Evolutionary conservation across 2,797 vertebrate species (phyloP).

Genomic region (Apodemus agrarius): DNA sequence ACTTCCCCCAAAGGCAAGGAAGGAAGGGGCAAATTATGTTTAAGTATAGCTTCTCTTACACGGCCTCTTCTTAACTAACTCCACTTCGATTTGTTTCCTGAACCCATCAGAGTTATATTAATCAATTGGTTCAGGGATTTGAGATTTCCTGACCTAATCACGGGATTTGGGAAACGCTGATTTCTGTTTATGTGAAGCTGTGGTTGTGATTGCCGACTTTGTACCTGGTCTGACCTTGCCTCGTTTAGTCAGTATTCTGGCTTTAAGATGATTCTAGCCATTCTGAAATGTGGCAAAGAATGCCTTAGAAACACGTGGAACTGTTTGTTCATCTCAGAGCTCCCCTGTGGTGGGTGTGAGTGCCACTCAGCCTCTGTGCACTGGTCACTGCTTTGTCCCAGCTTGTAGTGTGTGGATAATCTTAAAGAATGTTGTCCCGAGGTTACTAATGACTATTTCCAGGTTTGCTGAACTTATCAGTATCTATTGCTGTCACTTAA

Average conservation of each 20-base stretch:
- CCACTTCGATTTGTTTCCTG: constrained; percentile 63
- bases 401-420: constrained; percentile 43
- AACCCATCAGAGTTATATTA: constrained; percentile 65
- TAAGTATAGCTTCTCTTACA: constrained; percentile 65
- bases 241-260: constrained; percentile 17
- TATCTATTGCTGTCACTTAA: constrained; percentile 11
- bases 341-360: background rate
- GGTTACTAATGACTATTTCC: background rate
- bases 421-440: constrained; percentile 36
- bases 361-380: background rate
- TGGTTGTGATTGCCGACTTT: constrained; percentile 63
- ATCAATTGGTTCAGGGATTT: constrained; percentile 74
- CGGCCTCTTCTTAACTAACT: background rate
- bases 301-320: constrained; percentile 38
- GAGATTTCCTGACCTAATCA: constrained; percentile 81
- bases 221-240: constrained; percentile 40
- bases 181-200: constrained; percentile 77
- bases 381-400: background rate
- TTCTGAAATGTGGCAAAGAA: constrained; percentile 6
- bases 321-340: constrained; percentile 34
- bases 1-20: constrained; percentile 52
- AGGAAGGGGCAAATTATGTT: constrained; percentile 67
- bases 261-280: constrained; percentile 54
- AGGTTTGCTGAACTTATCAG: background rate
- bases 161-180: constrained; percentile 70